Base-by-base conservation (phyloP, 2,797 vertebrate species). In the Pyrocephalus nanus region DNA sequence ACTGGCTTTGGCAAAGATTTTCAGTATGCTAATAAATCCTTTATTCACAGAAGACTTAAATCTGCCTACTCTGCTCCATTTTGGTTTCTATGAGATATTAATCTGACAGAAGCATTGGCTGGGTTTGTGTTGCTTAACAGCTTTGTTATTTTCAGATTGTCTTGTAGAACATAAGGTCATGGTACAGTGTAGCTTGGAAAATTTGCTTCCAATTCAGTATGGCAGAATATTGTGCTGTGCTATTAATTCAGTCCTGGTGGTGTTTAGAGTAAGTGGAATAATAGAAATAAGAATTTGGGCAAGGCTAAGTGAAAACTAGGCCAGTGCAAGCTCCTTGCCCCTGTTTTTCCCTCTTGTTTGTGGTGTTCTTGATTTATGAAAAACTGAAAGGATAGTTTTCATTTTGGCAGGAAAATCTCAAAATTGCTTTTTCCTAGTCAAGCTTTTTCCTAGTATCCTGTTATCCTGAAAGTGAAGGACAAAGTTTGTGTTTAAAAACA, bases 1-100 rank as follows among this genome's bases (percentile, higher is more conserved):
- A 96, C 84, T 86, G 77, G 88, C 91, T 96, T 95, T 97, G 96
- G 89, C 94, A 77, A 90, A 90, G 82, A 91, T 94, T 90, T 95
- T 96, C 67, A 92, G 87, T 92, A 80, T 92, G 88, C 93, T 94
- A 96, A 96, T 97, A 96, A 97, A 95, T 97, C 95, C 96, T 97
- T 95, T 93, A 96, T 95, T 96, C 73, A 36, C 73, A 95, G 85
- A 96, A 97, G 85, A 93, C 82, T 95, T 96, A 97, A 96, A 96
- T 95, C 86, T 97, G 91, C 88, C 95, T 93, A 61, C 83, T 97
- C 94, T 93, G 90, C 94, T 96, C 92, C 94, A 94, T 95, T 96
- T 97, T 96, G 72, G 94, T 93, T 95, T 96, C 95, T 86, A 60
- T 89, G 88, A 94, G 91, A 95, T 91, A 94, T 81, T 96, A 97